These are phyloP conservation scores for Drosophila jambulina DNA, from an alignment of 1,140 invertebrate species.

Conservation along the genomic window DNA sequence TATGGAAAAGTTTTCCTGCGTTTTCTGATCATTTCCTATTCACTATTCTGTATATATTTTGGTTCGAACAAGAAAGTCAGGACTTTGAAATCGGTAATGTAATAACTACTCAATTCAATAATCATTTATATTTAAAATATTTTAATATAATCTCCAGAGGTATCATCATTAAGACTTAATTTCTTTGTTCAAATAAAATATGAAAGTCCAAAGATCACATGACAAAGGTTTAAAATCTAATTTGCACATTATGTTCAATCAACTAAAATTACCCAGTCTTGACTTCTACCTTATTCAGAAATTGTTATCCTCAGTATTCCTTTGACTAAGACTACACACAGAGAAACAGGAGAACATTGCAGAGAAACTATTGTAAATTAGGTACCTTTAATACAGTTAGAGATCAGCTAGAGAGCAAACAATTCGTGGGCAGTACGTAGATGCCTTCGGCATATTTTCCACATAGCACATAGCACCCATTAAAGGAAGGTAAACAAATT, in stretches of 20 bases:
- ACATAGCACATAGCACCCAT: slow-evolving; percentile 65
- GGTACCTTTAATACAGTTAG: slow-evolving; percentile 72
- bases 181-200: neutral
- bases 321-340: slow-evolving; percentile 6
- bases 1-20: neutral
- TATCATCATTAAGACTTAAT: neutral
- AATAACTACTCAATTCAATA: neutral
- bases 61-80: neutral
- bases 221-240: too few relatives aligned
- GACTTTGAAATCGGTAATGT: neutral
- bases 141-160: too few relatives aligned
- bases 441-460: slow-evolving; percentile 48
- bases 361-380: slow-evolving; percentile 83
- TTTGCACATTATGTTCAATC: neutral
- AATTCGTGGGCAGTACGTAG: slow-evolving; percentile 33
- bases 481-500: slow-evolving; percentile 46
- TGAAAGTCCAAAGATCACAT: neutral
- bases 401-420: slow-evolving; percentile 43
- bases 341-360: slow-evolving; percentile 6
- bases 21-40: neutral
- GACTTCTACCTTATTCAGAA: neutral
- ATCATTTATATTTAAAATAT: neutral
- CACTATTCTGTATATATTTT: slow-evolving; percentile 11
- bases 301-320: neutral
- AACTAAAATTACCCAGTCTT: neutral